phyloP scores from a whole-genome alignment of 2,797 vertebrate species.

The Chelidonichthys spinosus region DNA sequence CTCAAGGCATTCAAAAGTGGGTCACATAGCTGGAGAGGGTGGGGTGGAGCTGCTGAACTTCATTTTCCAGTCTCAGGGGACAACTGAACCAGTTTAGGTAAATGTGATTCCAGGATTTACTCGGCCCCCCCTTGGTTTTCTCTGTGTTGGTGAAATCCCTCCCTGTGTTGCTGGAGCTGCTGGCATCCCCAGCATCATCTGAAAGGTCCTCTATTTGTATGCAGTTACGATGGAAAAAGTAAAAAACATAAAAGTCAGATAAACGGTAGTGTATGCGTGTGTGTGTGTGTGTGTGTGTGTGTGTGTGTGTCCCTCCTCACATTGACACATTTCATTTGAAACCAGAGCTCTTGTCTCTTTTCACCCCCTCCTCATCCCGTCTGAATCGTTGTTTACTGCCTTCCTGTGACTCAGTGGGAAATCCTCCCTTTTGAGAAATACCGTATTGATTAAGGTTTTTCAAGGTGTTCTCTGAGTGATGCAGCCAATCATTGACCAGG shows the following conservation, averaged over 20 bases:
- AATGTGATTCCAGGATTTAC: slow-evolving; percentile 5
- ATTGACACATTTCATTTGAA: slow-evolving; percentile 7
- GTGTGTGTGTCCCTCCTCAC: neutral
- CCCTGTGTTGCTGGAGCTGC: neutral
- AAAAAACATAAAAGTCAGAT: too few species aligned
- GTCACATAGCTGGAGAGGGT: slow-evolving; percentile 27
- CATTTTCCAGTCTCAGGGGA: slow-evolving; percentile 18
- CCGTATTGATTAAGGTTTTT: neutral
- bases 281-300: neutral
- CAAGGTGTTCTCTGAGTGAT: neutral
- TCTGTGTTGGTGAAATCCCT: slow-evolving; percentile 14
- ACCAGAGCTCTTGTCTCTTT: neutral
- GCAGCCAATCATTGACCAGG: slow-evolving; percentile 21
- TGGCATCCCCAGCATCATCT: neutral
- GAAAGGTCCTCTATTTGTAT: too few species aligned
- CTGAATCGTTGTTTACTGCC: slow-evolving; percentile 5
- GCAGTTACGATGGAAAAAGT: neutral
- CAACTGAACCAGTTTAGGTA: slow-evolving; percentile 18
- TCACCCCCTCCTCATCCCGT: neutral
- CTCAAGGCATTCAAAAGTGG: slow-evolving; percentile 35
- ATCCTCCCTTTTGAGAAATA: neutral
- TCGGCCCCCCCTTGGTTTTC: neutral
- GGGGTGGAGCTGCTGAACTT: slow-evolving; percentile 13
- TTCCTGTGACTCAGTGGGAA: neutral
- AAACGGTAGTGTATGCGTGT: neutral